phyloP scores from a whole-genome alignment of 2,113 vertebrate species.

The Indicator indicator region DNA sequence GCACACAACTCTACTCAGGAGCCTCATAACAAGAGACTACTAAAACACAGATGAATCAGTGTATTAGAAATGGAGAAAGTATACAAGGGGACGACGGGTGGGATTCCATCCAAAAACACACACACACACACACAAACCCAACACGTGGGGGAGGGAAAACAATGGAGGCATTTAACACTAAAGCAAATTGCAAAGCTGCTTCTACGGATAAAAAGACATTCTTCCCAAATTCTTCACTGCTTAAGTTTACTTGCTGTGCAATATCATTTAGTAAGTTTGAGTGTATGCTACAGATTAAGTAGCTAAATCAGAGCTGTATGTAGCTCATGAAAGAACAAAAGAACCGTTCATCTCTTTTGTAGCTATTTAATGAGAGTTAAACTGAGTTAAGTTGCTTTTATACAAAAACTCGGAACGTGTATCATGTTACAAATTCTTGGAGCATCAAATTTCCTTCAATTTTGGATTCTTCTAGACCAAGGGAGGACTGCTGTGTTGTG shows the following conservation, averaged over 20 bases:
- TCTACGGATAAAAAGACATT: neutral
- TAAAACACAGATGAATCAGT: neutral
- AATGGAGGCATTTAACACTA: neutral
- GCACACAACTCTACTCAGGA: conserved; percentile 33
- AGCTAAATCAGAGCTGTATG: neutral
- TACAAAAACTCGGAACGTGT: fast-evolving
- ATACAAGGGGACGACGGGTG: neutral
- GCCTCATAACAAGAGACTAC: neutral
- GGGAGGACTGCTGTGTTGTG: neutral
- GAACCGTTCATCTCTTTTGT: neutral
- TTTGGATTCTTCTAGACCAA: neutral
- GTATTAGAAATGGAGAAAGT: neutral
- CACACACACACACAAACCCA: too few relatives aligned
- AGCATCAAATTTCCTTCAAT: neutral
- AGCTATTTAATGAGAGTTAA: neutral
- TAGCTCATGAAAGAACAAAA: neutral
- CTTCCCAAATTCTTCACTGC: neutral
- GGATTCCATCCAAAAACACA: neutral
- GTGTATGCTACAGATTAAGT: neutral
- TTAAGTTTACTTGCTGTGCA: neutral
- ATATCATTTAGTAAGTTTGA: neutral
- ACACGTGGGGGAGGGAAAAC: neutral
- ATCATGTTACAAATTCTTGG: neutral
- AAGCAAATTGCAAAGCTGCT: neutral
- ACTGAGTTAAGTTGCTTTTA: neutral